phyloP scores from a whole-genome alignment of 2,113 vertebrate genomes.

The Columba livia region DNA sequence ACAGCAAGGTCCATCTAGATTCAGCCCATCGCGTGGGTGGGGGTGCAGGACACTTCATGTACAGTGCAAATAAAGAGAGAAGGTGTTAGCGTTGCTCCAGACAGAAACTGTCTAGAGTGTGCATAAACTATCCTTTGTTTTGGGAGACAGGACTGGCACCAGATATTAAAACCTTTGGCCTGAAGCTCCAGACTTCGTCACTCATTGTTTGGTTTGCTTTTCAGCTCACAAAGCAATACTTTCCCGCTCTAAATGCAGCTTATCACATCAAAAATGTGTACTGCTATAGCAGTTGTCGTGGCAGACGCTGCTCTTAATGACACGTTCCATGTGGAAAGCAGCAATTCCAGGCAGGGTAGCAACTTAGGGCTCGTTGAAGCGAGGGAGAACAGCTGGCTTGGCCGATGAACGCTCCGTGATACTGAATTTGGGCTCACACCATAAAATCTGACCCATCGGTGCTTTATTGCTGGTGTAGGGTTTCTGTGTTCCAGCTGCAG shows the following conservation, averaged over 20 bases:
- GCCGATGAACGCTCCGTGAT: neutral
- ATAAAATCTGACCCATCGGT: neutral
- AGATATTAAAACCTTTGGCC: neutral
- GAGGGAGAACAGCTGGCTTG: neutral
- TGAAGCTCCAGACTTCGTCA: neutral
- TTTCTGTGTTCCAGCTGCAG: conserved; percentile 36
- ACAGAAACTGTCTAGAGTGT: neutral
- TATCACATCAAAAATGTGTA: neutral
- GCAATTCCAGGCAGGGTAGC: neutral
- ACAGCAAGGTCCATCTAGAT: neutral
- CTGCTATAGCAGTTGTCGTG: neutral
- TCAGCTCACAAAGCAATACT: neutral
- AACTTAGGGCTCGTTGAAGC: neutral
- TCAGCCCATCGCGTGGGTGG: neutral
- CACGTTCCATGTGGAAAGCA: neutral
- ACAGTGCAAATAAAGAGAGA: neutral
- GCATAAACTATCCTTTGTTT: neutral
- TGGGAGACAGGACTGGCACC: neutral
- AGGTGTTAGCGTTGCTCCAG: neutral
- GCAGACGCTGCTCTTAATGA: neutral
- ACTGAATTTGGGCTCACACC: neutral
- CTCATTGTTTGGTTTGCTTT: neutral
- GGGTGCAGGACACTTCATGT: neutral
- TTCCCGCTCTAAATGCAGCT: neutral
- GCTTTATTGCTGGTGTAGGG: neutral